Conservation (phyloP, 1,140 invertebrate genomes). For the Ectropis grisescens region DNA sequence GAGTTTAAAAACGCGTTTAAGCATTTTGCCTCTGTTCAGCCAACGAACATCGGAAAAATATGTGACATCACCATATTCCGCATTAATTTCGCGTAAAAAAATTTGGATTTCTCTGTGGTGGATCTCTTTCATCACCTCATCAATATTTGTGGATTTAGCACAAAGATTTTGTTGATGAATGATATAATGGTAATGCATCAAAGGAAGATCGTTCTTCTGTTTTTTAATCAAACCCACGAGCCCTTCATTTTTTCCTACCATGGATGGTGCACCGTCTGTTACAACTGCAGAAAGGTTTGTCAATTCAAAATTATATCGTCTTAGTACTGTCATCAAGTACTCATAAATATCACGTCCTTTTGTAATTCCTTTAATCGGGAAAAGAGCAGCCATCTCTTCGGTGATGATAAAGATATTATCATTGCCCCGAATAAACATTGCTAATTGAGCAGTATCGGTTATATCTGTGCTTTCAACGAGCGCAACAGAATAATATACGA, state of each 20-base stretch:
- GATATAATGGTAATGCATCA: no score
- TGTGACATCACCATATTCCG: no score
- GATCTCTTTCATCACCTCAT: no score
- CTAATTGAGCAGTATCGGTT: not conserved
- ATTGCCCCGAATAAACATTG: not conserved
- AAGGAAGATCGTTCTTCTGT: constrained; percentile 5
- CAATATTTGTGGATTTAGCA: no score
- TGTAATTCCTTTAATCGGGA: constrained; percentile 7
- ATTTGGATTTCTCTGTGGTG: no score
- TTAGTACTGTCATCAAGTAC: constrained; percentile 4
- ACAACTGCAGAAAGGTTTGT: constrained; percentile 6
- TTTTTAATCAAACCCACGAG: constrained; percentile 4
- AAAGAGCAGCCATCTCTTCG: constrained; percentile 5
- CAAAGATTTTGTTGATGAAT: no score
- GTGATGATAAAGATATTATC: constrained; percentile 7
- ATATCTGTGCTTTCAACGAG: not conserved
- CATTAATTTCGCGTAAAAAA: no score
- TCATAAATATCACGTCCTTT: constrained; percentile 6
- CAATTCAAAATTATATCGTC: constrained; percentile 7
- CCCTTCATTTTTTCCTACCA: constrained; percentile 6
- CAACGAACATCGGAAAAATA: no score
- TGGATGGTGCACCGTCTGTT: constrained; percentile 7
- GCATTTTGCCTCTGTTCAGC: no score
- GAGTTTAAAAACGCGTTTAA: no score
- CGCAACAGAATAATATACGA: not conserved